Evolutionary conservation across 1,140 invertebrate species (phyloP).

Genomic region (Cydia amplana): DNA sequence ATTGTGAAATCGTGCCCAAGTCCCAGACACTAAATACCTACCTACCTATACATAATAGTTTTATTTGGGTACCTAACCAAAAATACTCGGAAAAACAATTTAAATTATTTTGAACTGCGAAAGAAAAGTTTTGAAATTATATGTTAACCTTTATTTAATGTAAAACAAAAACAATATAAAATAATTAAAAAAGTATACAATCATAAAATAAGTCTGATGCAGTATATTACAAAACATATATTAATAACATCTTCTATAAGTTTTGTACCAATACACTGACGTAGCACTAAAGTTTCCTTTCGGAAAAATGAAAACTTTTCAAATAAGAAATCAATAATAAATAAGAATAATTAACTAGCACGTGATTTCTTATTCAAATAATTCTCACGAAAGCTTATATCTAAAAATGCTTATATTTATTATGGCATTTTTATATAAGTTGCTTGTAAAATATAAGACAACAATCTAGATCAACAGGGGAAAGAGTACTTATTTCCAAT

Average conservation of each 20-base stretch:
- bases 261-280: constrained; percentile 8
- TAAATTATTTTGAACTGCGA: not conserved
- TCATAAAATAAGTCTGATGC: constrained; percentile 16
- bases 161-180: constrained; percentile 33
- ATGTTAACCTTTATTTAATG: constrained; percentile 15
- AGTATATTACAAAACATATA: constrained; percentile 16
- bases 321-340: constrained; percentile 67
- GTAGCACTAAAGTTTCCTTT: not conserved
- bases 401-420: constrained; percentile 68
- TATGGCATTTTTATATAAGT: constrained; percentile 66
- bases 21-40: too few relatives aligned
- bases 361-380: constrained; percentile 72
- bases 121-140: not conserved
- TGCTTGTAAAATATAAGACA: constrained; percentile 33
- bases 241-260: not conserved
- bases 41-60: too few relatives aligned
- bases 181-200: constrained; percentile 31
- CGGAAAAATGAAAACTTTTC: constrained; percentile 66
- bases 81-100: too few relatives aligned
- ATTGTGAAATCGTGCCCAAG: too few relatives aligned
- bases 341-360: constrained; percentile 43
- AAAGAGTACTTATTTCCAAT: constrained; percentile 18
- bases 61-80: too few relatives aligned
- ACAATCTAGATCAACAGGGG: constrained; percentile 33
- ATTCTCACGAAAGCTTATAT: constrained; percentile 62